Evolutionary conservation across 2,113 vertebrate genomes (phyloP).

Genomic region (Poicephalus gulielmi): DNA sequence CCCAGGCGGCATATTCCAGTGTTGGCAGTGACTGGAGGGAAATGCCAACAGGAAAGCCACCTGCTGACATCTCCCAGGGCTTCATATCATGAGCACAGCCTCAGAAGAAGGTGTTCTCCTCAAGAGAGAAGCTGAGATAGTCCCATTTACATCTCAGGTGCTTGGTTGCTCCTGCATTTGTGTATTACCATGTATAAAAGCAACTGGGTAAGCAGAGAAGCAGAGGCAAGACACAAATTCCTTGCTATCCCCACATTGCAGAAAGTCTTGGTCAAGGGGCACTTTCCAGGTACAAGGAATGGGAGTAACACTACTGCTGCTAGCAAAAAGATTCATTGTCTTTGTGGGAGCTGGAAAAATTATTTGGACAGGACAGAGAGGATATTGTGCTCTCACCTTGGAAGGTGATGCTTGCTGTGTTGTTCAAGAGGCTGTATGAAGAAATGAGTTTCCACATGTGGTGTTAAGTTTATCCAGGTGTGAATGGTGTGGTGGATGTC

Average conservation of each 20-base stretch:
- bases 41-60: not conserved
- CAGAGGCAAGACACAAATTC: not conserved
- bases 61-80: not conserved
- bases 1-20: not conserved
- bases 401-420: rapidly evolving
- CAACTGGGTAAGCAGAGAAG: rapidly evolving
- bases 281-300: not conserved
- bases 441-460: rapidly evolving
- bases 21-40: not conserved
- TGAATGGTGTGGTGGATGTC: not conserved
- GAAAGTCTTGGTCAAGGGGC: not conserved
- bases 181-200: not conserved
- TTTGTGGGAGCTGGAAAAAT: not conserved
- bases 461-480: not conserved
- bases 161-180: not conserved
- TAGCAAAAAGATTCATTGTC: not conserved
- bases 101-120: not conserved
- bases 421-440: rapidly evolving
- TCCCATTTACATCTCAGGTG: not conserved
- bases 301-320: not conserved
- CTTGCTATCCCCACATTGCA: not conserved
- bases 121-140: not conserved
- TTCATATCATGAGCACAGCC: not conserved
- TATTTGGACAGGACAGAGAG: not conserved
- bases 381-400: not conserved